Evolutionary conservation across 64 coral and sea anemone genomes (phyloP).

Genomic region (Pocillopora verrucosa): DNA sequence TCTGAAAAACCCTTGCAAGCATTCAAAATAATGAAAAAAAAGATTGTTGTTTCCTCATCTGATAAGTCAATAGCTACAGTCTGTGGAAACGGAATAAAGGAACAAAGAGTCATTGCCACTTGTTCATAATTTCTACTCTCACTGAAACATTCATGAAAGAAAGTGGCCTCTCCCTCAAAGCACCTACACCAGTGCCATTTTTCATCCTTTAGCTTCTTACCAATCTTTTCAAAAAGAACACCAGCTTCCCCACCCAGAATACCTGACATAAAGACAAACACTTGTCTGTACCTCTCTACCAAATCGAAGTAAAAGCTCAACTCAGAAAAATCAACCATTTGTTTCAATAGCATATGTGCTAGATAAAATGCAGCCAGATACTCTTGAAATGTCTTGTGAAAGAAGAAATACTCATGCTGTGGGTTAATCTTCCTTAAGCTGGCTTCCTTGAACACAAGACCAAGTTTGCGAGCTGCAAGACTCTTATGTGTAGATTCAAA

Average conservation of each 20-base stretch:
- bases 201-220: background rate
- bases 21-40: background rate
- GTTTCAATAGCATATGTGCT: background rate
- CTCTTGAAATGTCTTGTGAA: conserved; percentile 40
- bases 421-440: conserved; percentile 19
- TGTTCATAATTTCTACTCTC: background rate
- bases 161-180: background rate
- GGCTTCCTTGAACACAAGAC: conserved; percentile 19
- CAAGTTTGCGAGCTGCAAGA: background rate
- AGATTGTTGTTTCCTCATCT: background rate
- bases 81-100: background rate
- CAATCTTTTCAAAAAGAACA: conserved; percentile 4
- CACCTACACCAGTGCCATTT: background rate
- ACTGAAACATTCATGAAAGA: background rate
- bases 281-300: background rate
- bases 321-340: background rate
- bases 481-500: background rate
- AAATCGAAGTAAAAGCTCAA: background rate
- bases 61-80: background rate
- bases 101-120: conserved; percentile 7
- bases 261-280: conserved; percentile 5
- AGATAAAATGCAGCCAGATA: conserved; percentile 35
- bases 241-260: background rate
- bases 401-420: conserved; percentile 15
- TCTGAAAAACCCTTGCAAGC: background rate